A percentile compares a stretch with the other conserved stretches of the same genome.
These are phyloP conservation scores for Eurosta solidaginis DNA, from an alignment of 1,140 invertebrate species.

Conservation along the genomic window DNA sequence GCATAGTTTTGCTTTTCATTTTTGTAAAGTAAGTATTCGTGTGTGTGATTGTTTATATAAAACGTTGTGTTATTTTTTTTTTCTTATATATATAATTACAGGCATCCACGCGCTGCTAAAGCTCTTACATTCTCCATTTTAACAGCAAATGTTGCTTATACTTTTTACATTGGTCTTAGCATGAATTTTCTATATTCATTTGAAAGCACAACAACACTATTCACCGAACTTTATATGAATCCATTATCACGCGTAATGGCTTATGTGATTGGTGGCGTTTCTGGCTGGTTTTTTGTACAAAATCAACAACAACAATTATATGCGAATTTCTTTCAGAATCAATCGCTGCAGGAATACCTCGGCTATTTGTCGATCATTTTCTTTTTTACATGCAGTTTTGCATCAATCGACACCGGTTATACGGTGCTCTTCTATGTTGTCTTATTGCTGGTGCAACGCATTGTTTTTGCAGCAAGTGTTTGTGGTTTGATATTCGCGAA, in stretches of 20 bases:
- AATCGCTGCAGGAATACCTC: neutral
- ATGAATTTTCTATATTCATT: slow-evolving; percentile 28
- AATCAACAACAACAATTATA: neutral
- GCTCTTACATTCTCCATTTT: neutral
- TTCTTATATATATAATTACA: neutral
- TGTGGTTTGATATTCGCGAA: slow-evolving; percentile 34
- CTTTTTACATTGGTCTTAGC: neutral
- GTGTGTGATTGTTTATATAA: neutral
- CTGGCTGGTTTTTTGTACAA: slow-evolving; percentile 34
- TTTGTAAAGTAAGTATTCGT: slow-evolving; percentile 56
- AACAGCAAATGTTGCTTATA: neutral
- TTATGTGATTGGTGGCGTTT: slow-evolving; percentile 31
- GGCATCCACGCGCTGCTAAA: neutral
- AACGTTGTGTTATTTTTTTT: neutral
- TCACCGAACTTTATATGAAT: slow-evolving; percentile 36
- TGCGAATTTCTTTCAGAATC: neutral
- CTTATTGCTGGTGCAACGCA: neutral
- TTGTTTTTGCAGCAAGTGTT: slow-evolving; percentile 27
- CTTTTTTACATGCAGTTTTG: slow-evolving; percentile 10
- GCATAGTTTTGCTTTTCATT: slow-evolving; percentile 59
- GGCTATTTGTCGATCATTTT: slow-evolving; percentile 12
- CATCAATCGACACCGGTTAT: neutral
- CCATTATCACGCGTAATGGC: slow-evolving; percentile 34
- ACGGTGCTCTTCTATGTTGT: neutral
- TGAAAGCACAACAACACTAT: slow-evolving; percentile 20